Conservation (phyloP, 2,797 vertebrate genomes). For the Buceros bicornis region DNA sequence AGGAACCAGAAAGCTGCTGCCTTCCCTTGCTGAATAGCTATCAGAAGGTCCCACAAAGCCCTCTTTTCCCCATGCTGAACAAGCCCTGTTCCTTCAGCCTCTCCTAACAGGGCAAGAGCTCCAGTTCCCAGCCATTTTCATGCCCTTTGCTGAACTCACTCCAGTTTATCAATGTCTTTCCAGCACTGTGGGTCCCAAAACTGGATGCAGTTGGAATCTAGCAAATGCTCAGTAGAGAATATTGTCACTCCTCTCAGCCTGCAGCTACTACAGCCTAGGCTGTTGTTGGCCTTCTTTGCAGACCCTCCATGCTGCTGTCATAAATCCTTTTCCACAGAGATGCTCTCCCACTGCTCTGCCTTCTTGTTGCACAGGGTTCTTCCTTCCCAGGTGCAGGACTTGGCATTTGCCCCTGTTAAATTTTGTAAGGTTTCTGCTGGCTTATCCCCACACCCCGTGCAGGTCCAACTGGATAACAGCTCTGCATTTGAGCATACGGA, state of each 20-base stretch:
- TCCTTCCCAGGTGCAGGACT: neutral
- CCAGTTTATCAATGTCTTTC: neutral
- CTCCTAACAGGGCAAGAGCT: neutral
- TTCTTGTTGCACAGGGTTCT: neutral
- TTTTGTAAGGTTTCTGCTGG: neutral
- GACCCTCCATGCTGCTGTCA: neutral
- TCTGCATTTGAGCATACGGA: neutral
- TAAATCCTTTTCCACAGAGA: neutral
- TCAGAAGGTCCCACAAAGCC: neutral
- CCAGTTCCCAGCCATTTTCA: neutral
- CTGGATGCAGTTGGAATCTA: neutral
- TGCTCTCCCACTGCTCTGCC: neutral
- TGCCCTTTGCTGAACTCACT: neutral
- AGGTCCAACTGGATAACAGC: neutral
- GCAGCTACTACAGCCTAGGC: neutral
- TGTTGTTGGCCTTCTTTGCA: neutral
- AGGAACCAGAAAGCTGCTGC: neutral
- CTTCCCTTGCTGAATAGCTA: neutral
- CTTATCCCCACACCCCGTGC: neutral
- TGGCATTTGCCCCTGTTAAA: neutral
- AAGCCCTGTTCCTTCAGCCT: neutral
- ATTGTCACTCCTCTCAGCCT: neutral
- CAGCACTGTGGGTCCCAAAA: neutral
- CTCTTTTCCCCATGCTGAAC: neutral
- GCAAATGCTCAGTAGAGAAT: neutral